These are phyloP conservation scores for Alligator mississippiensis DNA, from an alignment of 2,113 vertebrate species.

Conservation along the genomic window DNA sequence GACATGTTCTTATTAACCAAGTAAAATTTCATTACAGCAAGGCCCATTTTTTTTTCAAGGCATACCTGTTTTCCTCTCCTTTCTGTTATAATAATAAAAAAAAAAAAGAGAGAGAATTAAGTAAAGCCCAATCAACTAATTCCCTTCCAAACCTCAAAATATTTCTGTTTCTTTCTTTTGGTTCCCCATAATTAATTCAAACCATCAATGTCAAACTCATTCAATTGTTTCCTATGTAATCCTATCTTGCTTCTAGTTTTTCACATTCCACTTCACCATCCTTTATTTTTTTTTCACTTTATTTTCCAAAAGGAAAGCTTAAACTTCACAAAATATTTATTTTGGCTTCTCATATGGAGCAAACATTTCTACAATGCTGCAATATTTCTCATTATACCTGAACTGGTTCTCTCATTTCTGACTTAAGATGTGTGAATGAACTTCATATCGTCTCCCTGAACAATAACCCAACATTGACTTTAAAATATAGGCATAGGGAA, in stretches of 20 bases:
- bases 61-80: neutral
- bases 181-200: neutral
- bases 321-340: neutral
- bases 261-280: neutral
- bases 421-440: neutral
- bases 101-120: neutral
- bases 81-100: neutral
- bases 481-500: neutral
- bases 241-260: neutral
- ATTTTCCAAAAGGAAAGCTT: neutral
- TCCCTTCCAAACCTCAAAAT: neutral
- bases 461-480: neutral
- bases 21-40: neutral
- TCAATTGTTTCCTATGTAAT: accelerated
- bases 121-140: neutral
- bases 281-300: neutral
- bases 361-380: neutral
- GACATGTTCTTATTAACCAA: neutral
- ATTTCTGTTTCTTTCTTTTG: neutral
- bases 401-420: neutral
- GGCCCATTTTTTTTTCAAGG: neutral
- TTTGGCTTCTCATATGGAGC: neutral
- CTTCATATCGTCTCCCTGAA: neutral
- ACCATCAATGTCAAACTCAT: neutral
- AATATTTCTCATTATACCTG: neutral